A percentile compares a stretch with the other conserved stretches of the same genome.
phyloP scores from a whole-genome alignment of 2,113 vertebrate species.

The Seriola aureovittata region DNA sequence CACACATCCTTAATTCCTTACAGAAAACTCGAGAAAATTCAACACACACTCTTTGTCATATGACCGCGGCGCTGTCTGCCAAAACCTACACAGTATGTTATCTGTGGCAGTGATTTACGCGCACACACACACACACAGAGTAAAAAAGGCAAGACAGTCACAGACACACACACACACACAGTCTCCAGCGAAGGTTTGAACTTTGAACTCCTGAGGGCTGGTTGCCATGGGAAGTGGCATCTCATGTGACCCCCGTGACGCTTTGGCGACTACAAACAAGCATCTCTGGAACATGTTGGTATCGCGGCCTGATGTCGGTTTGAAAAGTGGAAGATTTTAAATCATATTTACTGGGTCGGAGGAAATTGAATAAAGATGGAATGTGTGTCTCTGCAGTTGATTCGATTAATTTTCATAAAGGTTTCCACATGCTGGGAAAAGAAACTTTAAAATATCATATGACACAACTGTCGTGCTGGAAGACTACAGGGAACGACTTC shows the following conservation, averaged over 20 bases:
- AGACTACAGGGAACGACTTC: not conserved
- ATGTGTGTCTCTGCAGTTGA: not conserved
- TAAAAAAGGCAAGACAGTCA: not conserved
- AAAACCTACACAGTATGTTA: not conserved
- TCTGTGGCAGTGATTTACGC: not conserved
- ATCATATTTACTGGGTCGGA: slow-evolving; percentile 6
- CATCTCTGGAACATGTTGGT: not conserved
- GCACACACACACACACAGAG: not conserved
- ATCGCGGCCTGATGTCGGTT: not conserved
- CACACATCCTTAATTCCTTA: not conserved
- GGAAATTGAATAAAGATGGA: slow-evolving; percentile 19
- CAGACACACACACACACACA: not conserved
- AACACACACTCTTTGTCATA: not conserved
- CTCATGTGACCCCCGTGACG: slow-evolving; percentile 14
- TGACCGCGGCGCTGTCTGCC: not conserved
- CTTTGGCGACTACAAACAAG: not conserved
- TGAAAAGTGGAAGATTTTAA: not conserved
- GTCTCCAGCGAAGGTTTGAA: slow-evolving; percentile 22
- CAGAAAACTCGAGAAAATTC: slow-evolving; percentile 3
- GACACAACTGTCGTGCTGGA: not conserved
- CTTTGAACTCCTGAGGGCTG: slow-evolving; percentile 51
- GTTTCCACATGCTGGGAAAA: not conserved
- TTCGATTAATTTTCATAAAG: not conserved
- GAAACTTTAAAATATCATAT: not conserved
- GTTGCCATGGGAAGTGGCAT: slow-evolving; percentile 29